Conservation (phyloP, 1,140 invertebrate species). For the Drosophila equinoxialis region DNA sequence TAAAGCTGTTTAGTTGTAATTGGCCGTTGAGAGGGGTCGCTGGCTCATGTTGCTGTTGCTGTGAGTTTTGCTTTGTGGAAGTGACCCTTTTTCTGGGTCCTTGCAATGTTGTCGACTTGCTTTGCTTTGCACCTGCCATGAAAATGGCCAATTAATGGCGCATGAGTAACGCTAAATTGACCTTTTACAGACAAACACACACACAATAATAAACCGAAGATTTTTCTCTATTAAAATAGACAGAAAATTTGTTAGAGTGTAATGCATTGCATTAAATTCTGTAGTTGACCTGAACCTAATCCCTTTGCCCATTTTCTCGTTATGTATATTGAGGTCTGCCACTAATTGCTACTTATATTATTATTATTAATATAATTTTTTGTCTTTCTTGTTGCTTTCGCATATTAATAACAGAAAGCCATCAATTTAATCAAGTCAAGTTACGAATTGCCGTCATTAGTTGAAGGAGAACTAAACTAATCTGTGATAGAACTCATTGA, state of each 20-base stretch:
- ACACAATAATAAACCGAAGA: slow-evolving; percentile 64
- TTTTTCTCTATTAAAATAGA: slow-evolving; percentile 44
- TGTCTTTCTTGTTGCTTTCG: neutral
- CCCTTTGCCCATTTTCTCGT: neutral
- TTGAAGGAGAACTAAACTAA: slow-evolving; percentile 4
- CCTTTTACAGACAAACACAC: slow-evolving; percentile 43
- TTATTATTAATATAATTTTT: slow-evolving; percentile 9
- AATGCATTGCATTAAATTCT: neutral
- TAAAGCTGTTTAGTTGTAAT: slow-evolving; percentile 81
- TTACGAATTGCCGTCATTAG: neutral
- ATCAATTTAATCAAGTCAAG: neutral
- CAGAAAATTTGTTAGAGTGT: slow-evolving; percentile 36
- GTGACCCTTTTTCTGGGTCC: slow-evolving; percentile 68
- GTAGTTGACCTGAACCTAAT: neutral
- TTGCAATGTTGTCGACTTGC: slow-evolving; percentile 34
- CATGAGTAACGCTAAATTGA: slow-evolving; percentile 78
- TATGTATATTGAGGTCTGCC: neutral
- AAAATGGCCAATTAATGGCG: slow-evolving; percentile 77
- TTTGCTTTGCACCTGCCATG: slow-evolving; percentile 63
- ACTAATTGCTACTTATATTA: neutral
- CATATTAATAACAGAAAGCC: slow-evolving; percentile 9
- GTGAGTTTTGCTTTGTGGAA: slow-evolving; percentile 39
- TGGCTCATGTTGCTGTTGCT: slow-evolving; percentile 2
- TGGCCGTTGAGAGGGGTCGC: slow-evolving; percentile 75
- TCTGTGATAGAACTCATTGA: neutral